phyloP scores from a whole-genome alignment of 2,113 vertebrate species.

The Regulus satrapa region DNA sequence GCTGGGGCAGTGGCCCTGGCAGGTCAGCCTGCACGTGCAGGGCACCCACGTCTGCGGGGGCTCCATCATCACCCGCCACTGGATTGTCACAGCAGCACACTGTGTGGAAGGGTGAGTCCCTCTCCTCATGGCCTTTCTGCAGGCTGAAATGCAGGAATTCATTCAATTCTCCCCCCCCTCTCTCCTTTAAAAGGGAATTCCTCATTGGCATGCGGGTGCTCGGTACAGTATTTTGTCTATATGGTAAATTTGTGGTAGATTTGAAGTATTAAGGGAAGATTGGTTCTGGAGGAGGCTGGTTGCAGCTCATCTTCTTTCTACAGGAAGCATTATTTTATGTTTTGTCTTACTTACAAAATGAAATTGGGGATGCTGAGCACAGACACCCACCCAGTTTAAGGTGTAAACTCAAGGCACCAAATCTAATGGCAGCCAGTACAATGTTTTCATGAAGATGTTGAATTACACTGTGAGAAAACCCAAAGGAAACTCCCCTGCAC shows the following conservation, averaged over 20 bases:
- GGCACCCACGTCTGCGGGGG: slow-evolving; percentile 85
- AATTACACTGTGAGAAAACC: not conserved
- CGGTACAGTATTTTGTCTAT: not conserved
- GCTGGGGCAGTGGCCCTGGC: slow-evolving; percentile 90
- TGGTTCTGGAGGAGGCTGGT: not conserved
- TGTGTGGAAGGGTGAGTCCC: slow-evolving; percentile 85
- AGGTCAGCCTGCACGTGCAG: slow-evolving; percentile 85
- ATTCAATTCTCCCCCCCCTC: not conserved
- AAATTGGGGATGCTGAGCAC: not conserved
- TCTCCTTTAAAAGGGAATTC: not conserved
- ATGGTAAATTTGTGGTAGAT: not conserved
- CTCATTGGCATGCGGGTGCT: not conserved
- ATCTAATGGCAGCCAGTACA: not conserved
- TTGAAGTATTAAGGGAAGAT: not conserved
- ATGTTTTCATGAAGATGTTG: not conserved
- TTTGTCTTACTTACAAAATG: not conserved
- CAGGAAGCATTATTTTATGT: not conserved
- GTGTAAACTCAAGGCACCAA: not conserved
- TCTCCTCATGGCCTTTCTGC: not conserved
- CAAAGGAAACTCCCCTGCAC: not conserved
- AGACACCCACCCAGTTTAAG: not conserved
- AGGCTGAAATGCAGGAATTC: not conserved
- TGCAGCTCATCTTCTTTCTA: not conserved
- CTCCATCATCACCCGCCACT: slow-evolving; percentile 81
- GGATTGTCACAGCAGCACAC: slow-evolving; percentile 93